A percentile compares a stretch with the other conserved stretches of the same genome.
Evolutionary conservation across 2,888 invertebrate species (phyloP).

Genomic region (Frankliniella intonsa): DNA sequence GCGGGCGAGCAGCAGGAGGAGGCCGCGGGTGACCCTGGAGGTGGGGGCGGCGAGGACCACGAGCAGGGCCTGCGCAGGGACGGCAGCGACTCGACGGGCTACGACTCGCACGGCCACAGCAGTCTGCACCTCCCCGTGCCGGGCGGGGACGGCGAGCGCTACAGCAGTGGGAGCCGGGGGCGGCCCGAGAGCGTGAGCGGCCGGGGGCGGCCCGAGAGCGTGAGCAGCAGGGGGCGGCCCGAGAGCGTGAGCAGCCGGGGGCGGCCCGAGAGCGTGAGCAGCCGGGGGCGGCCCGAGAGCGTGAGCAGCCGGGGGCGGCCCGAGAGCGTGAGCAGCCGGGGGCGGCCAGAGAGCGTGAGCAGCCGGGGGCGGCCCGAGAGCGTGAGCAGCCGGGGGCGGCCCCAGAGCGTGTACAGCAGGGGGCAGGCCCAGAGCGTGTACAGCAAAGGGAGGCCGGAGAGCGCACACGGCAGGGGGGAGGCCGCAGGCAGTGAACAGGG

Average conservation of each 20-base stretch:
- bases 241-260: neutral
- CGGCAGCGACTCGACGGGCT: neutral
- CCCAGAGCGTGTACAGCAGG: no score
- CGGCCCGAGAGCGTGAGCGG: no score
- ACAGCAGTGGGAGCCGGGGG: neutral
- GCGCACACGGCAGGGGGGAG: no score
- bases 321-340: neutral
- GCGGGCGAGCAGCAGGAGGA: neutral
- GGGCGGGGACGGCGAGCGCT: neutral
- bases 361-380: no score
- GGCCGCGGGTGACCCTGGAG: neutral
- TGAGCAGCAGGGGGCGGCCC: no score
- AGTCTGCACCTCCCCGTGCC: conserved; percentile 8
- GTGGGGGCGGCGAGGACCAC: neutral
- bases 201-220: no score
- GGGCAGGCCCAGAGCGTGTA: neutral
- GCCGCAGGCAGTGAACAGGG: no score
- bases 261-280: neutral
- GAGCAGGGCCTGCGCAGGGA: neutral
- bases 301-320: no score
- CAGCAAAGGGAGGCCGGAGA: neutral
- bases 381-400: no score
- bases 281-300: no score
- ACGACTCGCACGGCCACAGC: conserved; percentile 16
- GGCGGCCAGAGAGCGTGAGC: neutral